Evolutionary conservation across 2,888 invertebrate genomes (phyloP).

Genomic region (Amaurobius ferox): DNA sequence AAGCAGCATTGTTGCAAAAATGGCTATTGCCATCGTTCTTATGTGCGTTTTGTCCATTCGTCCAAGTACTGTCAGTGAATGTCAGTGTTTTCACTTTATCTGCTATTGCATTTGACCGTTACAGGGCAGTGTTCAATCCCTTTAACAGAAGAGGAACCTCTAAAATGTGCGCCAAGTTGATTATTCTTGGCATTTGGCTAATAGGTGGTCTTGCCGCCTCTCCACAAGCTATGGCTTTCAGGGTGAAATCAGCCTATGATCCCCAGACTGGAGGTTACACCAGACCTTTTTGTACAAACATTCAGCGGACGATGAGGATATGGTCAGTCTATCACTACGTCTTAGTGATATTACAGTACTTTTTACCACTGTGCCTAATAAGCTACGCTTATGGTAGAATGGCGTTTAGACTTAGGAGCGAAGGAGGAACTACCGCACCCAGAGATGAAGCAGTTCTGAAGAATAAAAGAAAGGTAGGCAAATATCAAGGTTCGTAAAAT

Average conservation of each 20-base stretch:
- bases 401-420: conserved; percentile 88
- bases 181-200: conserved; percentile 86
- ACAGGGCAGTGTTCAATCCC: conserved; percentile 80
- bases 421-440: conserved; percentile 85
- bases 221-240: conserved; percentile 84
- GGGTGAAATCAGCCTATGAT: conserved; percentile 80
- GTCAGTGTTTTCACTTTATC: conserved; percentile 93
- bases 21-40: conserved; percentile 91
- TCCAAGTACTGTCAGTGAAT: conserved; percentile 89
- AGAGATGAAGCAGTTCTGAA: conserved; percentile 87
- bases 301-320: conserved; percentile 74
- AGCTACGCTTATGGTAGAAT: conserved; percentile 89
- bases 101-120: conserved; percentile 90
- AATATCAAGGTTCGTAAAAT: no score
- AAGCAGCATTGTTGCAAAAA: conserved; percentile 89
- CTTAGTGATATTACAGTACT: conserved; percentile 81
- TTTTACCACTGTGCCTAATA: conserved; percentile 88
- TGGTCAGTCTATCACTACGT: conserved; percentile 76
- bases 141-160: conserved; percentile 85
- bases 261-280: conserved; percentile 18
- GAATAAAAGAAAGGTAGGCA: conserved; percentile 87
- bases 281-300: conserved; percentile 76
- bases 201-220: conserved; percentile 80
- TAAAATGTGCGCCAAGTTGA: conserved; percentile 83
- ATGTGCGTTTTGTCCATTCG: conserved; percentile 92